phyloP scores from a whole-genome alignment of 2,797 vertebrate genomes.

The Simalia tracyae region DNA sequence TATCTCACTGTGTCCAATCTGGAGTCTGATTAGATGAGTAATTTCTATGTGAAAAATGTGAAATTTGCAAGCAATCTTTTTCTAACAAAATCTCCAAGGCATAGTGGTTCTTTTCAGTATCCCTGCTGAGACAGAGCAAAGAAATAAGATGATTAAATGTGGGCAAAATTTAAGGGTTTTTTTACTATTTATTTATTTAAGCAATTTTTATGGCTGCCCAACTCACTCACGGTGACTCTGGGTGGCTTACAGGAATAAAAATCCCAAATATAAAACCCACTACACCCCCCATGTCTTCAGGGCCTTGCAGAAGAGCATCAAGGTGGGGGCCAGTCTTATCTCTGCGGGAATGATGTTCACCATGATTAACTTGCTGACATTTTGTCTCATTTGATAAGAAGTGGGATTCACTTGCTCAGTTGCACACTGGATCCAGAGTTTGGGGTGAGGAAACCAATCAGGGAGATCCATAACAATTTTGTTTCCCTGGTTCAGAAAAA shows the following conservation, averaged over 20 bases:
- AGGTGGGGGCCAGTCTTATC: too few relatives aligned
- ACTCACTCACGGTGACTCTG: too few relatives aligned
- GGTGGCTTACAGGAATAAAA: too few relatives aligned
- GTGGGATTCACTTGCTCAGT: not conserved
- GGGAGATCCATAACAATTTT: not conserved
- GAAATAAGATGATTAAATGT: constrained; percentile 8
- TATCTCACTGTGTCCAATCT: constrained; percentile 18
- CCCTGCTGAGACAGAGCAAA: not conserved
- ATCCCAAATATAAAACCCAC: too few relatives aligned
- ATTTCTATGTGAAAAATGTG: not conserved
- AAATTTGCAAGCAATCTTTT: constrained; percentile 12
- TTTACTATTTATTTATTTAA: not conserved
- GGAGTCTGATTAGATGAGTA: constrained; percentile 24
- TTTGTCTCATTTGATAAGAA: not conserved
- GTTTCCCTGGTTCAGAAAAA: not conserved
- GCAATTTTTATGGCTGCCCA: too few relatives aligned
- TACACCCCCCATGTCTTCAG: too few relatives aligned
- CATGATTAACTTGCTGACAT: not conserved
- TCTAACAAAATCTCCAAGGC: not conserved
- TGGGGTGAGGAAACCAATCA: fast-evolving
- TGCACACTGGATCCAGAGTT: not conserved
- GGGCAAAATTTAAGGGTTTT: not conserved
- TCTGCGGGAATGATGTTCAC: too few relatives aligned
- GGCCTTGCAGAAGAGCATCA: too few relatives aligned
- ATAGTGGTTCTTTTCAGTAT: not conserved